Percentiles rank a stretch among this genome's conserved stretches.
Evolutionary conservation across 2,888 invertebrate species (phyloP).

Genomic region (Proisotoma minuta): DNA sequence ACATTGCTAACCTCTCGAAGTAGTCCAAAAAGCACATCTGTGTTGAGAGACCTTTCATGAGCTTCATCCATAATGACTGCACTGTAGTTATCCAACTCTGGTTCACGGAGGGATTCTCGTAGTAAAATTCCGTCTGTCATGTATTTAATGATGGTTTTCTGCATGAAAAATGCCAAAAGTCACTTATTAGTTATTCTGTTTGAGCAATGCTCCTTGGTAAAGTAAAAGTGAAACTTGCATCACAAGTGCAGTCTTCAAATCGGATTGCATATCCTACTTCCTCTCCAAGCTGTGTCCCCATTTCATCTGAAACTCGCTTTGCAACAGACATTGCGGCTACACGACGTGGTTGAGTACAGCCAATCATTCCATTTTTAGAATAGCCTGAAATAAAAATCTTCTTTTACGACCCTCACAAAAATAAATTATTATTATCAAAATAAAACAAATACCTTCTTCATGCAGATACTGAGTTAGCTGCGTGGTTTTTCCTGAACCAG

Average conservation of each 20-base stretch:
- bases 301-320: conserved; percentile 97
- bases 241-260: conserved; percentile 97
- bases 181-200: background rate
- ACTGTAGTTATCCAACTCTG: conserved; percentile 94
- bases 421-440: background rate
- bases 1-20: conserved; percentile 71
- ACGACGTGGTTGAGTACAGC: conserved; percentile 95
- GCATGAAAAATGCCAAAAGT: background rate
- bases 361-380: conserved; percentile 86
- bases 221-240: conserved; percentile 53
- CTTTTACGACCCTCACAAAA: background rate
- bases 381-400: conserved; percentile 53
- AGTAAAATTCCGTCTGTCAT: conserved; percentile 99
- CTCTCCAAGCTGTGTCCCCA: conserved; percentile 80
- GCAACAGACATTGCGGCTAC: conserved; percentile 99
- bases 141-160: conserved; percentile 84
- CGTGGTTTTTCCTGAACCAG: conserved; percentile 95
- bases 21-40: conserved; percentile 95
- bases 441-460: conserved; percentile 69
- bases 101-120: conserved; percentile 90
- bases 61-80: conserved; percentile 99
- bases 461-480: conserved; percentile 95
- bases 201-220: background rate
- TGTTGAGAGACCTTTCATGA: conserved; percentile 94
- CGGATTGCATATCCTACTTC: conserved; percentile 98